Evolutionary conservation across 2,888 invertebrate genomes (phyloP), one percentile per base, ranked within the genome.

Genomic region (Drosophila falleni): DNA sequence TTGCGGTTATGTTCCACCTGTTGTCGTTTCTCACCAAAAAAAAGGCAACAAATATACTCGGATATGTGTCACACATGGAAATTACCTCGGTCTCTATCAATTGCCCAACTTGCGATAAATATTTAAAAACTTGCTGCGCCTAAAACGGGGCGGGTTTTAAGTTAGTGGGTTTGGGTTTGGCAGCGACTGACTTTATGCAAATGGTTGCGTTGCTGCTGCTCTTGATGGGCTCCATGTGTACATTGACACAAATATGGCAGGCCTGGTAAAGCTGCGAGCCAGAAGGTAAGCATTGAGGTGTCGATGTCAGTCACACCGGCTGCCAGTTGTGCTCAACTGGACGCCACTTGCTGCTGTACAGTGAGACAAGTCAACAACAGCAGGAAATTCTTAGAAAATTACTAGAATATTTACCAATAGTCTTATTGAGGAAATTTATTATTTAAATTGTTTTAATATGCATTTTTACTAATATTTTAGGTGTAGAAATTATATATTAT

Each of bases 21-120:
- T 80, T 89, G 39, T 55, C 50, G 58, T 60, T 60, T 65, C 55
- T n/a, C 10, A 11, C 23, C 23, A 23, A 23, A 15, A 54, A 26
- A 59, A 23, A 23, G 47, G 19, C 44, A 46, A 42, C 19, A 37
- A 60, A 33, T 44, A 41, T 26, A 39, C 16, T 31, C 31, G 33
- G 13, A 60, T 15, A 79, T 79, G 69, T 83, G 65, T 88, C 81
- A 78, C 78, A 74, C 50, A 56, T 63, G 64, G 42, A 67, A 71
- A 79, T 55, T 73, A 63, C 50, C 37, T 9, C 33, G 53, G 53
- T 51, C 51, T 33, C 58, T 69, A 78, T 70, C 59, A 65, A 67
- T 89, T 87, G 84, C 84, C 66, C 71, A 84, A 89, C 78, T 89
- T 70, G 59, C 83, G 74, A 66, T 70, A 73, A 62, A 77, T 63